Conservation (phyloP, 2,797 vertebrate species). For the Sitta carolinensis region DNA sequence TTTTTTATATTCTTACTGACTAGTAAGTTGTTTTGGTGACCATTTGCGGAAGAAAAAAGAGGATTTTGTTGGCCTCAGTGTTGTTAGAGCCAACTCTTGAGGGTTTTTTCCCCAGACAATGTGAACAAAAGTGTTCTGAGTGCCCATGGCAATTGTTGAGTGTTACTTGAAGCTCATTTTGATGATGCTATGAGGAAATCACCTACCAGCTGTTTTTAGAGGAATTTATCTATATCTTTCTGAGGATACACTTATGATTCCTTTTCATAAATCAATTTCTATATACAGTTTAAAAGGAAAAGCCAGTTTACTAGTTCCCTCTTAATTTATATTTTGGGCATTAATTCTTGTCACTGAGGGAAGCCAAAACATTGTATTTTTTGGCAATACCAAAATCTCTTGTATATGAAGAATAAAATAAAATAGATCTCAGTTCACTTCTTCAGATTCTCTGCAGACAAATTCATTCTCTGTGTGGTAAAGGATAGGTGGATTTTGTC, state of each 20-base stretch:
- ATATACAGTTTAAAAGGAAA: not conserved
- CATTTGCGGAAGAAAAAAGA: not conserved
- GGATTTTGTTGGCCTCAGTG: not conserved
- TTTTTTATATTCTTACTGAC: not conserved
- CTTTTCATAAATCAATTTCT: not conserved
- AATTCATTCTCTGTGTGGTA: not conserved
- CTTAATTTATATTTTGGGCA: not conserved
- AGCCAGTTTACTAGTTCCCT: not conserved
- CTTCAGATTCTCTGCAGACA: not conserved
- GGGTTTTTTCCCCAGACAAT: rapidly evolving
- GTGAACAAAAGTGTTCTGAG: not conserved
- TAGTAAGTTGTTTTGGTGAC: not conserved
- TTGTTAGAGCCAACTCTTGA: not conserved
- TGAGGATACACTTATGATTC: not conserved
- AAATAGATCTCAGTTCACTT: not conserved
- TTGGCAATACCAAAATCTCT: not conserved
- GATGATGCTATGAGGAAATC: not conserved
- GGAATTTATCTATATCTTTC: not conserved
- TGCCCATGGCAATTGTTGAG: not conserved
- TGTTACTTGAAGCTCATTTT: not conserved
- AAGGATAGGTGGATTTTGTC: not conserved
- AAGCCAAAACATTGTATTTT: not conserved
- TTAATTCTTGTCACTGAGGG: not conserved
- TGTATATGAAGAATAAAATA: not conserved
- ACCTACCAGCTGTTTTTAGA: not conserved